phyloP scores from a whole-genome alignment of 2,888 invertebrate species.

The Rhimphoctona megacephalus region DNA sequence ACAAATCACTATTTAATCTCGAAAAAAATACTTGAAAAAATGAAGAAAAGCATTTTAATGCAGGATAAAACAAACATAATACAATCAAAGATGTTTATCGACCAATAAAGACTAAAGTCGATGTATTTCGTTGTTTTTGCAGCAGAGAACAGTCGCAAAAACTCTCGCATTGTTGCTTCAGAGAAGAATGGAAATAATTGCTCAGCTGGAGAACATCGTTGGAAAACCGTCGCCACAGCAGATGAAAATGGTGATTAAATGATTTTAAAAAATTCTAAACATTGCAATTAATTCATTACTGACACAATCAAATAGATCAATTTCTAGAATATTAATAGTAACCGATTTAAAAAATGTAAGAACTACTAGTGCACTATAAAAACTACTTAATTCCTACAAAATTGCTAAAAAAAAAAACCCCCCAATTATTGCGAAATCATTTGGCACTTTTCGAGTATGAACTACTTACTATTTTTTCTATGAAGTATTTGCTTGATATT shows the following conservation, averaged over 20 bases:
- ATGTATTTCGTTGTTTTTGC: slow-evolving; percentile 51
- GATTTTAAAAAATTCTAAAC: background rate
- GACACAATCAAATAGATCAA: background rate
- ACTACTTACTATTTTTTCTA: no score
- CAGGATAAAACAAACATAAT: no score
- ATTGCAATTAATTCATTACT: background rate
- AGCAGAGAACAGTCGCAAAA: slow-evolving; percentile 85
- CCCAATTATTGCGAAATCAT: background rate
- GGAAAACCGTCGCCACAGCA: slow-evolving; percentile 84
- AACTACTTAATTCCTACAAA: background rate
- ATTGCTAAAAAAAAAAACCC: background rate
- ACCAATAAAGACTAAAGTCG: background rate
- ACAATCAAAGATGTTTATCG: background rate
- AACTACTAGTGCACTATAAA: background rate
- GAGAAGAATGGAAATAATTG: slow-evolving; percentile 87
- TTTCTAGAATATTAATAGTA: background rate
- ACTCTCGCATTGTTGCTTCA: slow-evolving; percentile 87
- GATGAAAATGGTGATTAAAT: slow-evolving; percentile 78
- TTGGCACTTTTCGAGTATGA: no score
- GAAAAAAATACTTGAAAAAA: no score
- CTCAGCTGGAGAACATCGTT: slow-evolving; percentile 87
- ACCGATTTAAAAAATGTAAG: background rate
- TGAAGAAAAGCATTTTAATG: no score
- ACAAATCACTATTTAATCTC: no score
- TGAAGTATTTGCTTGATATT: no score